These are phyloP conservation scores for Macrostomum lignano DNA, from an alignment of 1,140 invertebrate genomes.

Conservation along the genomic window DNA sequence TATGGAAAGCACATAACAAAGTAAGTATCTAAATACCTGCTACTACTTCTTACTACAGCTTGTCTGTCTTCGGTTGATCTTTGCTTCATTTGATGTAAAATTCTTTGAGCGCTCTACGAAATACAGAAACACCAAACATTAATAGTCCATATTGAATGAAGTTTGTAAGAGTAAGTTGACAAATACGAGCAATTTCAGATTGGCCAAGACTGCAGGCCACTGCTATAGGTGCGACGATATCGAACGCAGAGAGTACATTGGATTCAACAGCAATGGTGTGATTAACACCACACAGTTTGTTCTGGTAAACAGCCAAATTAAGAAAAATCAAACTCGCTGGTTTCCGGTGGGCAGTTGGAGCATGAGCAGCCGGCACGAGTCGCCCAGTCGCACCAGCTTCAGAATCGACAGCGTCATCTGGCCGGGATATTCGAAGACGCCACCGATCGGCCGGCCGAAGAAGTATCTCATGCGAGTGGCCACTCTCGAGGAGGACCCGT, in stretches of 20 bases:
- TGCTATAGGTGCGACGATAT: no score
- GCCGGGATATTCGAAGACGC: constrained; percentile 73
- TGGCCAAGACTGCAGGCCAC: no score
- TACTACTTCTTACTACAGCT: no score
- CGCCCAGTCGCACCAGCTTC: constrained; percentile 27
- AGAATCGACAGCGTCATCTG: constrained; percentile 92
- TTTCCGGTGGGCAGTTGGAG: constrained; percentile 1
- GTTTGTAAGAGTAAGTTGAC: no score
- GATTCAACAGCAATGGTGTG: constrained; percentile 1
- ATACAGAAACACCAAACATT: no score
- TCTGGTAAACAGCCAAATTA: neutral
- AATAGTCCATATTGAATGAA: no score
- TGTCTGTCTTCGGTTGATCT: no score
- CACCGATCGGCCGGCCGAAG: constrained; percentile 76
- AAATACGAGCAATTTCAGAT: no score
- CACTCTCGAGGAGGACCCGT: constrained; percentile 76
- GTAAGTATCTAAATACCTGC: no score
- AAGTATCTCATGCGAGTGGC: constrained; percentile 80
- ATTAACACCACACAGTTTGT: neutral
- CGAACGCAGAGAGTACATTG: neutral
- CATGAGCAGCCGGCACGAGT: neutral
- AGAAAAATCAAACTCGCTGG: neutral
- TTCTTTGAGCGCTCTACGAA: no score
- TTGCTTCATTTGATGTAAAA: no score
- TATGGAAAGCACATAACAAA: no score